These are phyloP conservation scores for Todiramphus chloris DNA, from an alignment of 2,113 vertebrate species.

Conservation along the genomic window DNA sequence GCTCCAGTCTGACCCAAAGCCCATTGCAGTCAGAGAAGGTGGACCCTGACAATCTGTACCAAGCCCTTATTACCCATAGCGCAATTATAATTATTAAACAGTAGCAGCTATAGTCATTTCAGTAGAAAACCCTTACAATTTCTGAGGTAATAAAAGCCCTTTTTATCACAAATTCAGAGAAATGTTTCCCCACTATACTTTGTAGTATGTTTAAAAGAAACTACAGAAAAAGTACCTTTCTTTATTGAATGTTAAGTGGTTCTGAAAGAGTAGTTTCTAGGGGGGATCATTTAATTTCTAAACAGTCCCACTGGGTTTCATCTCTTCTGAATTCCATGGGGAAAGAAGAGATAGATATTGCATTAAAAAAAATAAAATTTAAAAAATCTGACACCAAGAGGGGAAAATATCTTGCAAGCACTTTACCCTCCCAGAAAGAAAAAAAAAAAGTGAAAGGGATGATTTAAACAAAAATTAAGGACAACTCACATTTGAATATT, in stretches of 20 bases:
- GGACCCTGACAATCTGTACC: neutral
- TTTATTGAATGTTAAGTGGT: neutral
- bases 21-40: neutral
- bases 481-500: slow-evolving; percentile 77
- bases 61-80: neutral
- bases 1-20: neutral
- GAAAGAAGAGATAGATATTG: neutral
- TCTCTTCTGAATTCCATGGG: neutral
- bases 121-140: neutral
- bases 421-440: neutral
- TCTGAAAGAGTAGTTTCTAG: neutral
- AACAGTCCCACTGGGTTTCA: slow-evolving; percentile 8
- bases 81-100: neutral
- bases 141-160: neutral
- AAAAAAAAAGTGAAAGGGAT: slow-evolving; percentile 57
- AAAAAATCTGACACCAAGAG: neutral
- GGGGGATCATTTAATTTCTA: neutral
- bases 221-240: neutral
- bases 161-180: neutral
- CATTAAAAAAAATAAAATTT: neutral
- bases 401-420: neutral
- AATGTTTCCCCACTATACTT: neutral
- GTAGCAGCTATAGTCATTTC: neutral
- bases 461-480: slow-evolving; percentile 78
- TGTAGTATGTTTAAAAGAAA: neutral